phyloP scores from a whole-genome alignment of 2,797 vertebrate species.

The Cossypha dichroa region DNA sequence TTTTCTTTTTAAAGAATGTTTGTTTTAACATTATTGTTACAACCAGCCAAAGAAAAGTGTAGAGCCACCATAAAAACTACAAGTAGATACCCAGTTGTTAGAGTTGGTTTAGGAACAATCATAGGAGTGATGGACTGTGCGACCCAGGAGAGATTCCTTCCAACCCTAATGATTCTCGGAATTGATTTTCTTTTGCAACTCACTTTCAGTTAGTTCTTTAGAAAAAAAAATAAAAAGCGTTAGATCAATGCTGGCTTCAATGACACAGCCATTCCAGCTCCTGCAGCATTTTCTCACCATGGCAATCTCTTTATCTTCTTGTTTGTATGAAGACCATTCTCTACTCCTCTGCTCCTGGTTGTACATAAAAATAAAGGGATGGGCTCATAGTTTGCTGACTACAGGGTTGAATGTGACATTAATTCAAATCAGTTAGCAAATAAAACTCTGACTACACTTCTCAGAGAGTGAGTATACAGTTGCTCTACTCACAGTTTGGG shows the following conservation, averaged over 20 bases:
- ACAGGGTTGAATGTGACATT: background rate
- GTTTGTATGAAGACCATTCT: background rate
- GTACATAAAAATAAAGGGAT: conserved; percentile 7
- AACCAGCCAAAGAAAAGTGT: conserved; percentile 32
- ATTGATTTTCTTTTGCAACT: conserved; percentile 70
- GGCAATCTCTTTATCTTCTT: conserved; percentile 36
- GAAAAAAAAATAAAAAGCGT: conserved; percentile 29
- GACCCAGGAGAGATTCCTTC: conserved; percentile 51
- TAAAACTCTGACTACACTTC: background rate
- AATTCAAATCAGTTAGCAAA: background rate
- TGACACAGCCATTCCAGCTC: conserved; percentile 46
- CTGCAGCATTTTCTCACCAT: conserved; percentile 22
- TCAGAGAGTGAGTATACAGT: background rate
- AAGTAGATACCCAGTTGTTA: conserved; percentile 49
- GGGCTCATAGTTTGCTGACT: background rate
- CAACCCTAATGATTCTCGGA: conserved; percentile 61
- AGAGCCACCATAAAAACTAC: conserved; percentile 14
- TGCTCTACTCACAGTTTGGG: background rate
- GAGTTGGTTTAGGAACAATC: conserved; percentile 66
- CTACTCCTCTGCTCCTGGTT: background rate
- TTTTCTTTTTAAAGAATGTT: conserved; percentile 42
- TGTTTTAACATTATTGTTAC: conserved; percentile 43
- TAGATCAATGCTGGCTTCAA: conserved; percentile 64
- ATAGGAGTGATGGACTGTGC: conserved; percentile 51
- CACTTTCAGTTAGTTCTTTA: conserved; percentile 65